phyloP scores from a whole-genome alignment of 2,113 vertebrate species.

The Oryzias javanicus region DNA sequence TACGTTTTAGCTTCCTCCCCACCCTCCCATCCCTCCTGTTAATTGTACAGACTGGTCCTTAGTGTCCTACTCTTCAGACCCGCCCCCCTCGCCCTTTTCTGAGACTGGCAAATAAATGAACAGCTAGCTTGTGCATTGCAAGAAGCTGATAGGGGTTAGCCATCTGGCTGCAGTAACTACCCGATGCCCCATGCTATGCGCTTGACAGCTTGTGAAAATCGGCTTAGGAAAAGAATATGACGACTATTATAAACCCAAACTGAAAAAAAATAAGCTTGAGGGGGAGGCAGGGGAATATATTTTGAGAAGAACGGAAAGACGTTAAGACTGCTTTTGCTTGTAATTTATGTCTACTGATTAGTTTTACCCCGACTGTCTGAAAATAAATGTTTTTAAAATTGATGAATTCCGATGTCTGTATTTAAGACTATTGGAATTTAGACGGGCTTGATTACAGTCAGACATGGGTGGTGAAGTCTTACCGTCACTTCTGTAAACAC shows the following conservation, averaged over 20 bases:
- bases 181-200: conserved; percentile 63
- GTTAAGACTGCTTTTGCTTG: conserved; percentile 14
- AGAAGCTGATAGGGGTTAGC: conserved; percentile 81
- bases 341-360: conserved; percentile 16
- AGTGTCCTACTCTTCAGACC: conserved; percentile 81
- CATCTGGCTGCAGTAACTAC: conserved; percentile 62
- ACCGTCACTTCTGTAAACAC: background rate
- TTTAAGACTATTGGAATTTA: too few species aligned
- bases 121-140: conserved; percentile 72
- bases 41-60: conserved; percentile 74
- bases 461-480: too few species aligned
- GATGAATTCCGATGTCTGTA: background rate
- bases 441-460: too few species aligned
- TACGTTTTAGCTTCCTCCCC: conserved; percentile 76
- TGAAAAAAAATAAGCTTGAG: conserved; percentile 5
- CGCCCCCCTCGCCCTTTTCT: conserved; percentile 68
- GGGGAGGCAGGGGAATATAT: background rate
- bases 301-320: conserved; percentile 17
- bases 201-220: conserved; percentile 68
- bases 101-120: conserved; percentile 66
- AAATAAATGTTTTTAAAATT: conserved; percentile 9
- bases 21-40: conserved; percentile 53
- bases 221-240: conserved; percentile 59
- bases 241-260: conserved; percentile 40
- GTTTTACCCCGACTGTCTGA: conserved; percentile 5